A percentile compares a stretch with the other conserved stretches of the same genome.
Evolutionary conservation across 2,888 invertebrate species (phyloP).

Genomic region (Leptogaster cylindrica): DNA sequence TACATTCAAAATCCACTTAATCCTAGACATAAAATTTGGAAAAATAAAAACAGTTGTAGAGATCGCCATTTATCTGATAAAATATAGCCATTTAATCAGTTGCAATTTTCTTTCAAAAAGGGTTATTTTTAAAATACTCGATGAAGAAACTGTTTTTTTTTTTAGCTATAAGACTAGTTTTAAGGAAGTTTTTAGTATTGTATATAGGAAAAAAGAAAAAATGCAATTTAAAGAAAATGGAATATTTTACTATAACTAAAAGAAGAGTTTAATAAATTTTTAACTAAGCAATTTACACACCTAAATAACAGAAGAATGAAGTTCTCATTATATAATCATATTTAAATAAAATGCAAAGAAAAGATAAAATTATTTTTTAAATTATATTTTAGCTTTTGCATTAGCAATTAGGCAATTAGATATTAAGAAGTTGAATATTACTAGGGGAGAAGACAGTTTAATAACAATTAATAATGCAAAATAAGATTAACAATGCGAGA

Average conservation of each 20-base stretch:
- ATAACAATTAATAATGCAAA: too few relatives aligned
- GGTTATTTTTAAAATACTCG: constrained; percentile 16
- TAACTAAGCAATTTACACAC: constrained; percentile 34
- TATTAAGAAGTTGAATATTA: constrained; percentile 25
- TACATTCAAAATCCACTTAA: constrained; percentile 34
- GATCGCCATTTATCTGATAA: constrained; percentile 26
- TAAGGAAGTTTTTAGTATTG: constrained; percentile 19
- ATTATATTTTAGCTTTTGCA: constrained; percentile 45
- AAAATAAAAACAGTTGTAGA: constrained; percentile 8
- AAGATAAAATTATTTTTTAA: constrained; percentile 41
- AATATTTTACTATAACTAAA: constrained; percentile 31
- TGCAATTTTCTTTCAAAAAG: constrained; percentile 16
- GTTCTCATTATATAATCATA: constrained; percentile 30
- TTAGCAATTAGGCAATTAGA: constrained; percentile 35
- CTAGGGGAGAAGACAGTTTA: too few relatives aligned
- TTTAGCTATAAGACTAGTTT: constrained; percentile 12
- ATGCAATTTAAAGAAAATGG: background rate
- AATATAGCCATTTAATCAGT: constrained; percentile 19
- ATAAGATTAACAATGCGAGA: too few relatives aligned
- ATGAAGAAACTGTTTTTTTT: too few relatives aligned
- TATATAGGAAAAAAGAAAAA: constrained; percentile 11
- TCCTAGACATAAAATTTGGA: background rate
- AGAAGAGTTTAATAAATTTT: constrained; percentile 33
- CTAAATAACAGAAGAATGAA: background rate
- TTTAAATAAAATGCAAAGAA: constrained; percentile 25